Conservation (phyloP, 2,888 invertebrate species). For the Coelogynopora nodosa region DNA sequence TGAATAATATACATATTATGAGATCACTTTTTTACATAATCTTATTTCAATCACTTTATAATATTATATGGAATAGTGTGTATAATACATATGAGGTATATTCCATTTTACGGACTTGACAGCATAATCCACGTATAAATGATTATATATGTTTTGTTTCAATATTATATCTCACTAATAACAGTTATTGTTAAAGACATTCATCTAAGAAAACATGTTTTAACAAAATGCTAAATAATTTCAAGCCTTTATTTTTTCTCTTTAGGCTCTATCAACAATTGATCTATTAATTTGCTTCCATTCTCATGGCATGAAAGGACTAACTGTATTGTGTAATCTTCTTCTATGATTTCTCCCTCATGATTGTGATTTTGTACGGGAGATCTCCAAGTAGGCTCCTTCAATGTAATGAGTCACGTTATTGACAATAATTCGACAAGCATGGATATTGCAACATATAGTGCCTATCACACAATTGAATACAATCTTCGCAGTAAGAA, state of each 20-base stretch:
- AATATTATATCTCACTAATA: too few relatives aligned
- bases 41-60: too few relatives aligned
- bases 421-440: conserved; percentile 9
- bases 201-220: too few relatives aligned
- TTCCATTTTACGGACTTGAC: too few relatives aligned
- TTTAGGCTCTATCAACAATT: not conserved
- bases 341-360: not conserved
- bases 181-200: too few relatives aligned
- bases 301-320: not conserved
- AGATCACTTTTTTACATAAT: too few relatives aligned
- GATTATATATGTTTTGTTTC: too few relatives aligned
- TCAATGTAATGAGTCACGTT: conserved; percentile 20
- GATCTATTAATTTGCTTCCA: not conserved
- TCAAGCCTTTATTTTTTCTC: not conserved
- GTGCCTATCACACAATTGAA: conserved; percentile 12
- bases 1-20: too few relatives aligned
- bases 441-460: conserved; percentile 18
- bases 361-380: not conserved
- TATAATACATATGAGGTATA: too few relatives aligned
- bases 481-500: conserved; percentile 25
- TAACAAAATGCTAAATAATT: too few relatives aligned
- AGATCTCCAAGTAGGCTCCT: not conserved
- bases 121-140: too few relatives aligned
- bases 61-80: too few relatives aligned
- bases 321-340: not conserved